phyloP scores from a whole-genome alignment of 2,888 invertebrate genomes.

The Amblyjoppa proteus region DNA sequence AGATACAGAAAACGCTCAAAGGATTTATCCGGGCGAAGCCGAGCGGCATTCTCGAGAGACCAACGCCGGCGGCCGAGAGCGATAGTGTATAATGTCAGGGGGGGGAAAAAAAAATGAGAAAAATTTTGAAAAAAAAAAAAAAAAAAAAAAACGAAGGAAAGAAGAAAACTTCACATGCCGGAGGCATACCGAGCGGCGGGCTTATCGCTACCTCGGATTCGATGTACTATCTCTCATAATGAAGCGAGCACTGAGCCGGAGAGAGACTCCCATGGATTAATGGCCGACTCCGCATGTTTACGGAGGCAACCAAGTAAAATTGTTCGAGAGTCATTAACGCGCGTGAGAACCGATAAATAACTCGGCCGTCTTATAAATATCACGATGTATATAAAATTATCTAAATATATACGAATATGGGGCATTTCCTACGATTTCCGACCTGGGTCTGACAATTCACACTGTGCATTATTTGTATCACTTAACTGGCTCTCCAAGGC shows the following conservation, averaged over 20 bases:
- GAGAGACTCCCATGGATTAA: background rate
- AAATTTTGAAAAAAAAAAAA: no score
- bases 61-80: conserved; percentile 34
- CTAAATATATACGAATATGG: no score
- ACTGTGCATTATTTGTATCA: no score
- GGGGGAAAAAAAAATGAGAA: background rate
- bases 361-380: background rate
- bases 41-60: conserved; percentile 54
- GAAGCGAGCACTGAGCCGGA: background rate
- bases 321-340: background rate
- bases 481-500: no score
- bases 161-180: conserved; percentile 19
- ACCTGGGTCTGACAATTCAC: no score
- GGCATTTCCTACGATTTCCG: no score
- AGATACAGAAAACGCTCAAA: background rate
- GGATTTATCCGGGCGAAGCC: conserved; percentile 50
- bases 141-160: background rate
- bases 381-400: no score
- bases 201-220: conserved; percentile 30
- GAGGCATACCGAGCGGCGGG: conserved; percentile 29
- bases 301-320: background rate
- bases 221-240: conserved; percentile 12
- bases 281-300: conserved; percentile 12
- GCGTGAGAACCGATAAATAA: background rate
- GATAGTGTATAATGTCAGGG: conserved; percentile 41